phyloP scores from a whole-genome alignment of 2,888 invertebrate species.

The Lycaena phlaeas region DNA sequence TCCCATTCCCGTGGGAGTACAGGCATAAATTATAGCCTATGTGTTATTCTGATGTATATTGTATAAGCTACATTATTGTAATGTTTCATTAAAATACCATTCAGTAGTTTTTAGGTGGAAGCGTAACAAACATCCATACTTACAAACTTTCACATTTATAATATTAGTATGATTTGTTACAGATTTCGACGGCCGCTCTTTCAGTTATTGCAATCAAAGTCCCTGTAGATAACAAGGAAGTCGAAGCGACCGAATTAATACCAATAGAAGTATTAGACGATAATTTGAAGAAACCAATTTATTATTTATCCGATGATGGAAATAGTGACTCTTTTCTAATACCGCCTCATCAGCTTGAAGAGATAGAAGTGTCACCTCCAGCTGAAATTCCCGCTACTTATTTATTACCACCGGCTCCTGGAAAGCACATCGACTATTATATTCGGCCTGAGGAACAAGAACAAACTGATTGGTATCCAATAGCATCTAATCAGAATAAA shows the following conservation, averaged over 20 bases:
- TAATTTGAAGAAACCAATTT: constrained; percentile 32
- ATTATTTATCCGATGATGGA: constrained; percentile 37
- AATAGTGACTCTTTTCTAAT: constrained; percentile 44
- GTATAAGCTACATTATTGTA: too few relatives aligned
- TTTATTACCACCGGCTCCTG: constrained; percentile 40
- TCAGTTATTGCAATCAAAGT: constrained; percentile 43
- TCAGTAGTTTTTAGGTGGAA: too few relatives aligned
- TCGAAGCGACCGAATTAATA: constrained; percentile 24
- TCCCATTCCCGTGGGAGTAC: too few relatives aligned
- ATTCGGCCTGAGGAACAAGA: constrained; percentile 36
- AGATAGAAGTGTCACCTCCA: constrained; percentile 29
- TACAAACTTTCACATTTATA: too few relatives aligned
- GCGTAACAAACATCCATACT: too few relatives aligned
- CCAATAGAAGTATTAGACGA: constrained; percentile 22
- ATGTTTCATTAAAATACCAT: too few relatives aligned
- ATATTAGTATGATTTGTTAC: too few relatives aligned
- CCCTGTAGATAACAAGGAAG: constrained; percentile 34
- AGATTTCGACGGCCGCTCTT: constrained; percentile 37
- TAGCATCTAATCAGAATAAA: constrained; percentile 30
- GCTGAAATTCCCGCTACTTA: constrained; percentile 41
- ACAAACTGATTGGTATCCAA: constrained; percentile 60
- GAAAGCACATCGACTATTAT: constrained; percentile 30
- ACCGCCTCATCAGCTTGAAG: constrained; percentile 39
- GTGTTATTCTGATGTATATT: too few relatives aligned
- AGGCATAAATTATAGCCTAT: too few relatives aligned